phyloP scores from a whole-genome alignment of 2,797 vertebrate species.

The Distichodus sexfasciatus region DNA sequence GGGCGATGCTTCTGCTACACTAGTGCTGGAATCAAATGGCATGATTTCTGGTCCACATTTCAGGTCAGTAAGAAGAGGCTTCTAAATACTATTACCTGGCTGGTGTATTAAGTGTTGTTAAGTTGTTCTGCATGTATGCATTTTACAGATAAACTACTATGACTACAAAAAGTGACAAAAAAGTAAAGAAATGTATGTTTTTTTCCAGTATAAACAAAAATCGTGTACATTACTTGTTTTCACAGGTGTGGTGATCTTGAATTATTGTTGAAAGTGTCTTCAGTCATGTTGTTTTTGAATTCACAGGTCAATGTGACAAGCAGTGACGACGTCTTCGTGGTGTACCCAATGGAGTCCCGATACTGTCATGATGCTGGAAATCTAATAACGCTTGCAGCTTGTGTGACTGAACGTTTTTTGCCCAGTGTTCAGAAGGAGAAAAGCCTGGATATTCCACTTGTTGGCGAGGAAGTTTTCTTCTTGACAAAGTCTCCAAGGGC shows the following conservation, averaged over 20 bases:
- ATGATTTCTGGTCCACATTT: constrained; percentile 59
- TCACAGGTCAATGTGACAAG: constrained; percentile 46
- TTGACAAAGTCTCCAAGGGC: constrained; percentile 45
- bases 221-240: background rate
- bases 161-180: no score
- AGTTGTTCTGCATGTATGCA: no score
- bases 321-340: constrained; percentile 28
- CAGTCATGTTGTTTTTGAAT: background rate
- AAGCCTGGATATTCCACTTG: constrained; percentile 50
- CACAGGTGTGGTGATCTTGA: no score
- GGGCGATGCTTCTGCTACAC: constrained; percentile 60
- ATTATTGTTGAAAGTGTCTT: background rate
- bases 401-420: constrained; percentile 52
- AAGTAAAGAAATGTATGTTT: no score
- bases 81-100: background rate
- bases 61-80: constrained; percentile 39
- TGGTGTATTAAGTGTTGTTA: background rate
- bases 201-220: no score
- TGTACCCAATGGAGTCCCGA: constrained; percentile 47
- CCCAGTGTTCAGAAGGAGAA: constrained; percentile 35
- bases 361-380: constrained; percentile 32
- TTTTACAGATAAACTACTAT: background rate
- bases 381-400: constrained; percentile 20
- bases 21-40: constrained; percentile 53
- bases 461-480: constrained; percentile 53